phyloP scores from a whole-genome alignment of 1,140 invertebrate genomes.

The Lucilia sericata region DNA sequence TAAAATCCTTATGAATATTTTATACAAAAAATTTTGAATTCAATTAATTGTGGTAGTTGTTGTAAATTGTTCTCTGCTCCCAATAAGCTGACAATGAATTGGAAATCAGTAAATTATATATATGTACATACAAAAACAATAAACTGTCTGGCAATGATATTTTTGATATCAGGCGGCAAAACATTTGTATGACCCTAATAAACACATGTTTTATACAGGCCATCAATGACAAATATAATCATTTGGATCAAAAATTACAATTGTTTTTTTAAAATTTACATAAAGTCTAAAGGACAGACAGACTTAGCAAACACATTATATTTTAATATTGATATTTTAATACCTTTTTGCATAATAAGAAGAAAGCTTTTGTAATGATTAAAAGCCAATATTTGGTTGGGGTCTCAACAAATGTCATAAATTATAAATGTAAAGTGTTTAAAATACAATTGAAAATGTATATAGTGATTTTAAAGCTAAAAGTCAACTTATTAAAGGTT shows the following conservation, averaged over 20 bases:
- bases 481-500: neutral
- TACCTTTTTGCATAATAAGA: neutral
- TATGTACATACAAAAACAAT: too few relatives aligned
- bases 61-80: neutral
- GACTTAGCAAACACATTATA: neutral
- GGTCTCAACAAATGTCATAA: neutral
- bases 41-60: neutral
- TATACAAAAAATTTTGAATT: neutral
- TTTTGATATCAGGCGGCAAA: too few relatives aligned
- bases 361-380: neutral
- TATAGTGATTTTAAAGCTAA: neutral
- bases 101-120: too few relatives aligned
- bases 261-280: neutral
- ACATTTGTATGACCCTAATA: neutral
- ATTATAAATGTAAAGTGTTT: neutral
- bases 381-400: neutral
- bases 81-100: too few relatives aligned
- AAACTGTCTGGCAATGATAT: too few relatives aligned
- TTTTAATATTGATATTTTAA: neutral
- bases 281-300: neutral
- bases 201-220: neutral
- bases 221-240: neutral
- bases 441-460: neutral
- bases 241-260: neutral
- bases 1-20: conserved; percentile 24